A percentile compares a stretch with the other conserved stretches of the same genome.
phyloP scores from a whole-genome alignment of 2,797 vertebrate species.

The Acrossocheilus wenchowensis region DNA sequence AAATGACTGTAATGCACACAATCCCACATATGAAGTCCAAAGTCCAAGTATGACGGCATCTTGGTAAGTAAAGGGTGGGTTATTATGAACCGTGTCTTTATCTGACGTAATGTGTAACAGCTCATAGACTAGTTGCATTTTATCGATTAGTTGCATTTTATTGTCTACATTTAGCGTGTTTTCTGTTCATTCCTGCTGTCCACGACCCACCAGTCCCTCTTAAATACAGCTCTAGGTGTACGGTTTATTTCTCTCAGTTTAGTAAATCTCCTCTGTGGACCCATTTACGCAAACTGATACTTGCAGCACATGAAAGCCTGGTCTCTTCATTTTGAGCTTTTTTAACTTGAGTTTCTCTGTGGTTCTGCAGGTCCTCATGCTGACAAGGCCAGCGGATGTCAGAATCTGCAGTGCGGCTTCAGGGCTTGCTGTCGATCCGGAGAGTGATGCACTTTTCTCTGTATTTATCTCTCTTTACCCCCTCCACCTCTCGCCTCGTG shows the following conservation, averaged over 20 bases:
- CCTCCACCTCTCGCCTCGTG: slow-evolving; percentile 55
- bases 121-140: neutral
- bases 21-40: neutral
- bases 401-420: slow-evolving; percentile 99
- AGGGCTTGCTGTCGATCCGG: slow-evolving; percentile 98
- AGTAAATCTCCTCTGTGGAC: neutral
- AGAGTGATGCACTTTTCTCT: slow-evolving; percentile 81
- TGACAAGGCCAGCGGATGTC: slow-evolving; percentile 97
- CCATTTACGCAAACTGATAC: neutral
- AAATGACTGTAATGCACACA: slow-evolving; percentile 16
- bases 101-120: neutral
- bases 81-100: neutral
- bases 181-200: neutral
- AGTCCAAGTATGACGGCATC: neutral
- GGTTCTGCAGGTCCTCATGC: slow-evolving; percentile 90
- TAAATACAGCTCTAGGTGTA: neutral
- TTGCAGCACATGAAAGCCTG: neutral
- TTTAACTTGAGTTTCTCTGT: neutral
- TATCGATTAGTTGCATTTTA: neutral
- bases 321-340: neutral
- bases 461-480: slow-evolving; percentile 76
- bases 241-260: neutral
- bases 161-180: neutral
- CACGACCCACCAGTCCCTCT: neutral
- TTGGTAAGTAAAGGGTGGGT: slow-evolving; percentile 8